phyloP scores from a whole-genome alignment of 2,113 vertebrate genomes.

The Peromyscus californicus region DNA sequence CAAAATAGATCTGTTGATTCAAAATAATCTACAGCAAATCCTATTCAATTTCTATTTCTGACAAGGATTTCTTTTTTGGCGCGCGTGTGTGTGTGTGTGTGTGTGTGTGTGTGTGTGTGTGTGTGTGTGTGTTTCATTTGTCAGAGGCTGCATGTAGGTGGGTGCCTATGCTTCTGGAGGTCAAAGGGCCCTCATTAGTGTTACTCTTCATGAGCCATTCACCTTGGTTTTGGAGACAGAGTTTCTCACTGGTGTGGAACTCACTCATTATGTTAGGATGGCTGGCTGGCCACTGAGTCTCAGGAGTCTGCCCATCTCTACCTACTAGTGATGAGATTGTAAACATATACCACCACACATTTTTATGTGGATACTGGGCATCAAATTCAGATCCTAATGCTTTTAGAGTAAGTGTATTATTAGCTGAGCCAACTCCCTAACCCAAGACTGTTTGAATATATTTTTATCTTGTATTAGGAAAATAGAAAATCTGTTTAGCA shows the following conservation, averaged over 20 bases:
- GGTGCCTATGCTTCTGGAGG: background rate
- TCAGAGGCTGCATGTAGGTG: background rate
- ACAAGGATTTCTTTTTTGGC: background rate
- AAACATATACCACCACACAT: rapidly evolving
- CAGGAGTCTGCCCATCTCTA: background rate
- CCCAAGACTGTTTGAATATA: background rate
- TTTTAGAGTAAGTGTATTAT: background rate
- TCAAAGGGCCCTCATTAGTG: background rate
- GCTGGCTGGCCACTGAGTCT: background rate
- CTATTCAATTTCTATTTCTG: background rate
- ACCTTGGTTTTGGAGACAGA: background rate
- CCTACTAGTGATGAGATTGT: too few species aligned
- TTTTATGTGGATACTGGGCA: background rate
- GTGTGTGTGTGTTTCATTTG: background rate
- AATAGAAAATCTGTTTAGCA: background rate
- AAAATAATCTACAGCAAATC: background rate
- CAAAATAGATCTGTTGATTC: background rate
- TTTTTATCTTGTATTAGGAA: background rate
- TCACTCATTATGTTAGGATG: too few species aligned
- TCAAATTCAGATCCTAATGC: background rate
- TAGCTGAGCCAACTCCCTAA: background rate
- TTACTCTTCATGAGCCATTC: background rate
- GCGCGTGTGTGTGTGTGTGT: background rate
- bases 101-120: background rate
- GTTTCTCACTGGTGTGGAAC: background rate